phyloP scores from a whole-genome alignment of 1,140 invertebrate species.

The Trichonephila clavipes region DNA sequence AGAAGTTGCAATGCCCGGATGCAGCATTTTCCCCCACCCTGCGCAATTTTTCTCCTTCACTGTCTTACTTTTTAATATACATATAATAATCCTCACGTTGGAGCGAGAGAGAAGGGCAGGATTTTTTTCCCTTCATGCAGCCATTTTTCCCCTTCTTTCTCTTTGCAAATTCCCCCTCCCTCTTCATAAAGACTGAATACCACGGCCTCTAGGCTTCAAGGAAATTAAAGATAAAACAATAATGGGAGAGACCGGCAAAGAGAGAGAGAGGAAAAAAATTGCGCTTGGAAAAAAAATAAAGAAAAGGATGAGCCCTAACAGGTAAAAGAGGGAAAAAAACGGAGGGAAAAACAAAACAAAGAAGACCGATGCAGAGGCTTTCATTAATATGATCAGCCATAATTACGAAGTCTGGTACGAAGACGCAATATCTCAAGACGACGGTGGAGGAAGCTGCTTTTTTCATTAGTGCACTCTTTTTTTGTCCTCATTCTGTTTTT shows the following conservation, averaged over 20 bases:
- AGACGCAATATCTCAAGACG: conserved; percentile 72
- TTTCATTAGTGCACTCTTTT: conserved; percentile 72
- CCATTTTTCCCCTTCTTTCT: conserved; percentile 50
- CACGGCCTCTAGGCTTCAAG: conserved; percentile 62
- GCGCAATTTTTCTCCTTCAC: conserved; percentile 13
- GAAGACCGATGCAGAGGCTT: conserved; percentile 72
- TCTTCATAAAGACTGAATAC: conserved; percentile 74
- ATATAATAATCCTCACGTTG: conserved; percentile 75
- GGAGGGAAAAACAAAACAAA: conserved; percentile 57
- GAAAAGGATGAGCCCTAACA: conserved; percentile 52
- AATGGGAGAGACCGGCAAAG: conserved; percentile 53
- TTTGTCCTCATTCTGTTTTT: conserved; percentile 74
- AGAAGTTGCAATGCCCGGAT: not conserved
- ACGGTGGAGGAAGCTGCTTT: conserved; percentile 68
- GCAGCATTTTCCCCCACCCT: conserved; percentile 13
- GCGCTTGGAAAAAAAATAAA: not conserved
- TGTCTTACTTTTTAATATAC: conserved; percentile 75
- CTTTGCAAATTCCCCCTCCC: conserved; percentile 50
- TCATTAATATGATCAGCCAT: conserved; percentile 77
- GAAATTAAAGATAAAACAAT: conserved; percentile 77
- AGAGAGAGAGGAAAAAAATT: conserved; percentile 39
- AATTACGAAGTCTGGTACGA: conserved; percentile 71
- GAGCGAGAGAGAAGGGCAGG: not conserved
- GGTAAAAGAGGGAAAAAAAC: conserved; percentile 50
- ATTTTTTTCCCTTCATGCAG: conserved; percentile 44